phyloP scores from a whole-genome alignment of 1,140 invertebrate species.

The Drosophila bocki region DNA sequence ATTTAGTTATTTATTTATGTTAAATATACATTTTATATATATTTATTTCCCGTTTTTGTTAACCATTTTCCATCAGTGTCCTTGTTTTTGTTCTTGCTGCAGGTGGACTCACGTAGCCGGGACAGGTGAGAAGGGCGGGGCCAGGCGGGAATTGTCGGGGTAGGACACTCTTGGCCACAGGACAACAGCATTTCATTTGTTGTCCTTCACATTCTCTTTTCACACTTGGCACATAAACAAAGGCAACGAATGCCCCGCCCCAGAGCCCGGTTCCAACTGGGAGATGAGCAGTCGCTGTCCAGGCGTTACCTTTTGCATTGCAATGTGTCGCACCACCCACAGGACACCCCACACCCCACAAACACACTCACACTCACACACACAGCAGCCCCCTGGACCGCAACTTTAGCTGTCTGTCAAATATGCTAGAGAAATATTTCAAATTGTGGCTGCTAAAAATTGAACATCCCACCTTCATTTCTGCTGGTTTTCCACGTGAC shows the following conservation, averaged over 20 bases:
- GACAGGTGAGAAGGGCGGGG: neutral
- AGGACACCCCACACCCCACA: neutral
- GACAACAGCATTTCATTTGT: conserved; percentile 77
- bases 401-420: conserved; percentile 82
- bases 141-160: neutral
- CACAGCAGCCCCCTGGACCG: conserved; percentile 24
- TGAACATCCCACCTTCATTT: conserved; percentile 56
- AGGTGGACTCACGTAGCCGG: conserved; percentile 24
- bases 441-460: conserved; percentile 83
- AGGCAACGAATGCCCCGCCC: conserved; percentile 48
- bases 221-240: conserved; percentile 73
- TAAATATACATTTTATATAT: neutral
- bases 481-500: conserved; percentile 21
- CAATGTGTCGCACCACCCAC: conserved; percentile 53
- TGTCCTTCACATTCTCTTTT: conserved; percentile 79
- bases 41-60: fast-evolving
- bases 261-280: conserved; percentile 25
- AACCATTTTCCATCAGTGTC: neutral
- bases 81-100: conserved; percentile 8
- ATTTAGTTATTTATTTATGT: neutral
- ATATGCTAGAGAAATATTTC: conserved; percentile 81
- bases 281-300: conserved; percentile 23
- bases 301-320: conserved; percentile 61
- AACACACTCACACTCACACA: neutral
- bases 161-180: conserved; percentile 42